Evolutionary conservation across 1,140 invertebrate species (phyloP).

Genomic region (Zaprionus taronus): DNA sequence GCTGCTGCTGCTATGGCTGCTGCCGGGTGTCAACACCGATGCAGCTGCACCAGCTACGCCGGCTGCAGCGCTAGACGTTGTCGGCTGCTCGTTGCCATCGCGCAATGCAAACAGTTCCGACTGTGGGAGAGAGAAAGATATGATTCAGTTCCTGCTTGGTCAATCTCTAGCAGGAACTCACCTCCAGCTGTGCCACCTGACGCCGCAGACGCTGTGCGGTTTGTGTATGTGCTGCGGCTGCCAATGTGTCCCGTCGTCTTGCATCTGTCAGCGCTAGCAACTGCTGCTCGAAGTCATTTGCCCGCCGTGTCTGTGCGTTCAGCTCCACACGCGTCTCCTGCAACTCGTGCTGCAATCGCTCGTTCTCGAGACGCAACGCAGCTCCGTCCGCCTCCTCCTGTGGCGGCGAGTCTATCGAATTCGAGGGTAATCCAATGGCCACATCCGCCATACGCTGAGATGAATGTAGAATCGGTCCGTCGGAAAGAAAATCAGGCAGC

Average conservation of each 20-base stretch:
- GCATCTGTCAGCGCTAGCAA: conserved; percentile 84
- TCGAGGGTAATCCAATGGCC: conserved; percentile 76
- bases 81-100: conserved; percentile 80
- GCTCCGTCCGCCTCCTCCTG: conserved; percentile 64
- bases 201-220: conserved; percentile 86
- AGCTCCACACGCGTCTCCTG: conserved; percentile 85
- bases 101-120: conserved; percentile 83
- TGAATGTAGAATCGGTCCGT: conserved; percentile 88
- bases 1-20: conserved; percentile 62
- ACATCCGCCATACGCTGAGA: conserved; percentile 85
- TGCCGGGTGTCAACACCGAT: conserved; percentile 40
- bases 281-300: conserved; percentile 86
- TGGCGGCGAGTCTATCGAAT: conserved; percentile 76
- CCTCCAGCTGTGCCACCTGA: conserved; percentile 87
- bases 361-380: conserved; percentile 85
- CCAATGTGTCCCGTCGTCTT: conserved; percentile 79
- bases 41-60: conserved; percentile 59
- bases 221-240: conserved; percentile 85
- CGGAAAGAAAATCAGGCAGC: conserved; percentile 90
- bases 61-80: conserved; percentile 28
- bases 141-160: not conserved
- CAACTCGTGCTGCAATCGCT: conserved; percentile 86
- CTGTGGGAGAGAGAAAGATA: conserved; percentile 45
- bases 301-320: conserved; percentile 85
- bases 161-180: conserved; percentile 52